Evolutionary conservation across 1,140 invertebrate species (phyloP).

Genomic region (Euura lappo): DNA sequence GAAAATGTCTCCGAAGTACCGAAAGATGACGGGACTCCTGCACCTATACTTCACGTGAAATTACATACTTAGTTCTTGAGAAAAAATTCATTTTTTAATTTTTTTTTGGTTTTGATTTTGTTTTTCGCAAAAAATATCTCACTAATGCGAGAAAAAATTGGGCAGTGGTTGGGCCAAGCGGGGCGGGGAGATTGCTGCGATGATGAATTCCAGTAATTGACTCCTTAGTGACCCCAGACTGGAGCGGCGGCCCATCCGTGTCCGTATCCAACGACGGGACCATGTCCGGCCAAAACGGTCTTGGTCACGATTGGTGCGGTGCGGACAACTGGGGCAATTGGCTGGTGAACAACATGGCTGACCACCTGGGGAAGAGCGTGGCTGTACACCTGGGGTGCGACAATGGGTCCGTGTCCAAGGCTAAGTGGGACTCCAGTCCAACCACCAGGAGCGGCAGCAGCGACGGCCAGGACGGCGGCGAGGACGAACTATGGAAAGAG

Average conservation of each 20-base stretch:
- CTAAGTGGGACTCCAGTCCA: conserved; percentile 46
- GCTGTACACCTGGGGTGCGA: conserved; percentile 45
- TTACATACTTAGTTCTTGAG: conserved; percentile 3
- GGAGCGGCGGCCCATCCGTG: conserved; percentile 22
- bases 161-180: no score
- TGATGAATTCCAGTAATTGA: background rate
- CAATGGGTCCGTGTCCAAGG: conserved; percentile 46
- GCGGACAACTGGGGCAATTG: conserved; percentile 31
- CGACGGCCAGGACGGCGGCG: conserved; percentile 53
- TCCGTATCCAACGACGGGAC: conserved; percentile 39
- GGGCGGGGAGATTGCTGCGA: no score
- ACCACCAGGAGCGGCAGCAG: conserved; percentile 50
- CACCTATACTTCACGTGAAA: no score
- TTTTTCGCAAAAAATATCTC: conserved; percentile 6
- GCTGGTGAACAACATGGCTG: conserved; percentile 19
- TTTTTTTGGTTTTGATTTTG: conserved; percentile 19
- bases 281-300: conserved; percentile 58
- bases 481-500: conserved; percentile 42
- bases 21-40: background rate
- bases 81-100: conserved; percentile 1
- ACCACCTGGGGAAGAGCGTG: conserved; percentile 21
- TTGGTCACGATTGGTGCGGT: conserved; percentile 49
- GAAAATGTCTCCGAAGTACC: no score
- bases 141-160: no score
- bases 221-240: background rate